phyloP scores from a whole-genome alignment of 1,140 invertebrate genomes.

The Bombus confusus region DNA sequence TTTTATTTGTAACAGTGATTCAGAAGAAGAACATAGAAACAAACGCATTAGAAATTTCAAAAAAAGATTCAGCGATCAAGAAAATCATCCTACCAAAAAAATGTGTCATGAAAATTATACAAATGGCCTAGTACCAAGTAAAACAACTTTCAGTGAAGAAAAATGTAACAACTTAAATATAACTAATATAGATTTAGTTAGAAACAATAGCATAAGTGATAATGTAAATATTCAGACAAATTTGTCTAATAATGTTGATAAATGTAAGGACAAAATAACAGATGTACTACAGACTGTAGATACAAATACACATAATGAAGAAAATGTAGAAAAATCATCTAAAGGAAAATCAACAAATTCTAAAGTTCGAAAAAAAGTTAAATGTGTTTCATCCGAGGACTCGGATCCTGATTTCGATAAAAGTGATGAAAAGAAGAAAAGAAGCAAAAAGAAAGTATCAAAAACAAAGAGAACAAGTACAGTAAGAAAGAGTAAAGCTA shows the following conservation, averaged over 20 bases:
- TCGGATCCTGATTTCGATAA: conserved; percentile 36
- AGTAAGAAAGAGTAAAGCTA: neutral
- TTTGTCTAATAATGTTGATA: neutral
- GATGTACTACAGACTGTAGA: neutral
- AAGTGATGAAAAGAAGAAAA: neutral
- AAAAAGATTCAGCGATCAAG: conserved; percentile 58
- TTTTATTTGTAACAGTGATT: conserved; percentile 86
- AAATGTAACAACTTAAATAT: neutral
- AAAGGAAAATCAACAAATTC: conserved; percentile 2
- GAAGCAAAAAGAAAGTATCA: neutral
- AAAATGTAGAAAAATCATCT: neutral
- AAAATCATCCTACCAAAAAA: conserved; percentile 56
- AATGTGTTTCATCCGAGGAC: conserved; percentile 5
- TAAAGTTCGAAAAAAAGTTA: conserved; percentile 11
- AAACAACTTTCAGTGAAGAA: neutral
- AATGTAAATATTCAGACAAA: neutral
- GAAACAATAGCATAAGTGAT: neutral
- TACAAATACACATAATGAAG: neutral
- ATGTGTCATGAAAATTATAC: conserved; percentile 35
- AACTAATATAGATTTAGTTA: neutral
- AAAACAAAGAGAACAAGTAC: neutral
- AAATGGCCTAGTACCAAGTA: conserved; percentile 6
- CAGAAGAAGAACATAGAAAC: conserved; percentile 82
- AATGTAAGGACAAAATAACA: neutral
- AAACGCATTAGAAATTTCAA: conserved; percentile 76